Evolutionary conservation across 2,888 invertebrate species (phyloP).

Genomic region (Chrysolina oricalcia): DNA sequence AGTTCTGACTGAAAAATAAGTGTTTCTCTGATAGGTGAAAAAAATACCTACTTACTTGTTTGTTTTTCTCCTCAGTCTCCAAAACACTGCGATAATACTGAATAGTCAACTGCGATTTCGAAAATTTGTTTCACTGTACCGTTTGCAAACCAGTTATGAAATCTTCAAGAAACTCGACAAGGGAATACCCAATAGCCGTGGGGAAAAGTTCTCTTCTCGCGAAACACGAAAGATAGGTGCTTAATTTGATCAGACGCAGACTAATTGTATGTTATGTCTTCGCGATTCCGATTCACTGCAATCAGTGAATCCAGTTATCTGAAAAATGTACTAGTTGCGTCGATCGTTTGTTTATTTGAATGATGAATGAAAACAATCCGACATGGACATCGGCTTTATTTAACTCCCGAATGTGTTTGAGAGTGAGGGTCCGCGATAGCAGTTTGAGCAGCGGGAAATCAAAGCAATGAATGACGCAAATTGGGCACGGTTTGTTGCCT

Average conservation of each 20-base stretch:
- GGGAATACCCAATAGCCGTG: background rate
- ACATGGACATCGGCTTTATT: constrained; percentile 1
- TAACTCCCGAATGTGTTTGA: background rate
- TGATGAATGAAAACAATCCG: constrained; percentile 1
- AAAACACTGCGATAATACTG: no score
- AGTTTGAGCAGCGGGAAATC: background rate
- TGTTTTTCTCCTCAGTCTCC: no score
- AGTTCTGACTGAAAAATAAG: no score
- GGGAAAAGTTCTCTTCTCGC: background rate
- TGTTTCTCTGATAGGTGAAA: no score
- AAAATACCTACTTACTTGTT: no score
- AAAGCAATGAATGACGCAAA: no score
- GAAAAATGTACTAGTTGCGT: background rate
- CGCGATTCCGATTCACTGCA: background rate
- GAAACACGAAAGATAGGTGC: background rate
- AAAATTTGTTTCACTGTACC: background rate
- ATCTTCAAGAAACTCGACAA: background rate
- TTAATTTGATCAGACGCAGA: background rate
- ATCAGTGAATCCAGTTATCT: background rate
- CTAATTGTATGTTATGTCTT: background rate
- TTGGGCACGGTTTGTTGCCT: no score
- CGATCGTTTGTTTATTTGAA: background rate
- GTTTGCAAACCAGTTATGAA: background rate
- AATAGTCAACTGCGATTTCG: background rate
- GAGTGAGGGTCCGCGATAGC: background rate